Conservation (phyloP, 2,113 vertebrate genomes). For the Arothron firmamentum region DNA sequence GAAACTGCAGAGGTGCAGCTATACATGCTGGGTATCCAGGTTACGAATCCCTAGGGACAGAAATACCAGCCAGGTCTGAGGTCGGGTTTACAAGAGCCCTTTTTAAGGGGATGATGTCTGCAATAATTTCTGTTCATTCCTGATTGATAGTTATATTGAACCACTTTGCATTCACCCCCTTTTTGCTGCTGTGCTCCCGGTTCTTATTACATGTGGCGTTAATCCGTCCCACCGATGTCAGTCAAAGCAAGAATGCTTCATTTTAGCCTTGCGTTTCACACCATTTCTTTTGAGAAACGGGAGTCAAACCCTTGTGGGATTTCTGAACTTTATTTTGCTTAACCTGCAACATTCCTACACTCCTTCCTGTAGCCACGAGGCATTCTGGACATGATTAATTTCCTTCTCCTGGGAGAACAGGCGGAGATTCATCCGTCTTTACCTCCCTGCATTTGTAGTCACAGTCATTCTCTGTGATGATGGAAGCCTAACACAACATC, state of each 20-base stretch:
- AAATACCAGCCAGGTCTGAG: slow-evolving; percentile 11
- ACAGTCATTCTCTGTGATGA: slow-evolving; percentile 54
- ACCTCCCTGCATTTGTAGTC: slow-evolving; percentile 45
- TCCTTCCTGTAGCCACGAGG: slow-evolving; percentile 16
- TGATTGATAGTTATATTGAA: no score
- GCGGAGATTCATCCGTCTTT: slow-evolving; percentile 48
- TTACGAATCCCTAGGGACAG: slow-evolving; percentile 29
- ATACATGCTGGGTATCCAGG: slow-evolving; percentile 17
- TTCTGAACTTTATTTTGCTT: slow-evolving; percentile 36
- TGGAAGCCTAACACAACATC: slow-evolving; percentile 61
- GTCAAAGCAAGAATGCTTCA: no score
- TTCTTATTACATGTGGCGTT: no score
- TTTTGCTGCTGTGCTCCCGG: no score
- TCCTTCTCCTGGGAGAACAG: slow-evolving; percentile 38
- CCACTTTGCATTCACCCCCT: no score
- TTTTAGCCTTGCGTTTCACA: no score
- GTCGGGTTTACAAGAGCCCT: no score
- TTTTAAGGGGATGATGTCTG: no score
- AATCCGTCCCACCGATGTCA: no score
- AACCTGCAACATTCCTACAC: slow-evolving; percentile 33
- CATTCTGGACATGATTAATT: slow-evolving; percentile 57
- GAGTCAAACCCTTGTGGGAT: slow-evolving; percentile 1
- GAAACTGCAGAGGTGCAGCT: slow-evolving; percentile 13
- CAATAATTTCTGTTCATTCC: no score
- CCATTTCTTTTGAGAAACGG: neutral